phyloP scores from a whole-genome alignment of 2,888 invertebrate genomes.

The Sussaba pulchella region DNA sequence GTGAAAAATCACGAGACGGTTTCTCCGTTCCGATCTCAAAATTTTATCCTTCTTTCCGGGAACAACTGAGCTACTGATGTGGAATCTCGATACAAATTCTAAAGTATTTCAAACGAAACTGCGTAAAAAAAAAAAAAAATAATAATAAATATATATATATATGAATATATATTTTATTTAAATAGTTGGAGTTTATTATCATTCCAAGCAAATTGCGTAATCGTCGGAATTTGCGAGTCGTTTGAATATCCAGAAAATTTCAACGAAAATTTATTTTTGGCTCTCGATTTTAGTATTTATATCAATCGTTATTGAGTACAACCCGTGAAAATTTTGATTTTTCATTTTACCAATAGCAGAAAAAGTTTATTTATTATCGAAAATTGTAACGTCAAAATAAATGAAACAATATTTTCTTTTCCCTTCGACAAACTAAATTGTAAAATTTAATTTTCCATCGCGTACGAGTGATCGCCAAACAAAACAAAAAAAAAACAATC shows the following conservation, averaged over 20 bases:
- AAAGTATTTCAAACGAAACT: not conserved
- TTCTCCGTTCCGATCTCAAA: not conserved
- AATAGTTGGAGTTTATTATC: conserved; percentile 3
- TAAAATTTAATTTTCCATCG: not conserved
- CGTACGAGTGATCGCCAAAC: too few relatives aligned
- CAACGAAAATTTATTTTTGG: not conserved
- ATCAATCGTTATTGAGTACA: not conserved
- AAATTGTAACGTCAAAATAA: not conserved
- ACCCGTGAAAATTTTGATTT: not conserved
- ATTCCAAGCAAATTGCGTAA: conserved; percentile 11
- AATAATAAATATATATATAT: too few relatives aligned
- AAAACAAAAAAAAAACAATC: not conserved
- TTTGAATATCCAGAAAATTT: not conserved
- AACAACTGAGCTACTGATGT: not conserved
- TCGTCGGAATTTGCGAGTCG: not conserved
- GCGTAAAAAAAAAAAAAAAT: too few relatives aligned
- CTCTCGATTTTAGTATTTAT: too few relatives aligned
- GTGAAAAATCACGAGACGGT: not conserved
- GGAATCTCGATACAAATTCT: conserved; percentile 7
- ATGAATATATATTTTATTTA: too few relatives aligned
- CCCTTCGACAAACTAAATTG: not conserved
- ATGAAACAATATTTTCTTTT: not conserved
- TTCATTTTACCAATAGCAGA: too few relatives aligned
- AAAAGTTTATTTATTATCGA: too few relatives aligned
- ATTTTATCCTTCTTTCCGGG: conserved; percentile 1